Evolutionary conservation across 2,113 vertebrate species (phyloP).

Genomic region (Puffinus mauretanicus): DNA sequence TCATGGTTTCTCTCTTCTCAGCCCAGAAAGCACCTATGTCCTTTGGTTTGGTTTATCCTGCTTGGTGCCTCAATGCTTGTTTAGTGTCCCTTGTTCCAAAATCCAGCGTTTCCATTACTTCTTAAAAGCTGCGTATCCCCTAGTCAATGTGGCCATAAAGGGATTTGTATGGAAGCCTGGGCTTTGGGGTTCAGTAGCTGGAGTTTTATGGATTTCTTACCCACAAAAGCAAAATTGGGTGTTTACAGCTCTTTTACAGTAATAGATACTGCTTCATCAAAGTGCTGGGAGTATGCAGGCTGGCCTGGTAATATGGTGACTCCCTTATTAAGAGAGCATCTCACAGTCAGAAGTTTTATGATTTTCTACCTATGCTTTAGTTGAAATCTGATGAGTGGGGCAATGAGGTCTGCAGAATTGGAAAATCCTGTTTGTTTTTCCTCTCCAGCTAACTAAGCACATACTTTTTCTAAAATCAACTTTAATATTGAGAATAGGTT

Average conservation of each 20-base stretch:
- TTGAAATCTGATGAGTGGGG: not conserved
- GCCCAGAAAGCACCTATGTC: not conserved
- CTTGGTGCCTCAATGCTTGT: not conserved
- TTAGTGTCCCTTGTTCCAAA: not conserved
- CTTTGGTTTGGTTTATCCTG: not conserved
- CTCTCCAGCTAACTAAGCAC: not conserved
- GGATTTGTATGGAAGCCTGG: not conserved
- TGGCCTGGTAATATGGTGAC: not conserved
- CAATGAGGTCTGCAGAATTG: not conserved
- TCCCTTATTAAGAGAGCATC: not conserved
- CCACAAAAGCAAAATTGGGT: not conserved
- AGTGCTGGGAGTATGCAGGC: not conserved
- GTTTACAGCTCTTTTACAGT: not conserved
- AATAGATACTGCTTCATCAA: conserved; percentile 8
- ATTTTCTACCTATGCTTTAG: not conserved
- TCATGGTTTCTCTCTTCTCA: not conserved
- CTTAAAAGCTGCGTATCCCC: not conserved
- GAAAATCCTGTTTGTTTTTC: not conserved
- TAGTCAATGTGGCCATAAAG: not conserved
- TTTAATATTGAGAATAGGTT: conserved; percentile 20
- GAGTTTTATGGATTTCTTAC: not conserved
- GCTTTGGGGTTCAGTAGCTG: not conserved
- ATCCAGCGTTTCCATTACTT: not conserved
- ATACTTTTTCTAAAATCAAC: conserved; percentile 6
- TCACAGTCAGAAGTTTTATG: not conserved